Percentiles rank a stretch among this genome's conserved stretches.
phyloP scores from a whole-genome alignment of 2,113 vertebrate species.

The Siniperca chuatsi region DNA sequence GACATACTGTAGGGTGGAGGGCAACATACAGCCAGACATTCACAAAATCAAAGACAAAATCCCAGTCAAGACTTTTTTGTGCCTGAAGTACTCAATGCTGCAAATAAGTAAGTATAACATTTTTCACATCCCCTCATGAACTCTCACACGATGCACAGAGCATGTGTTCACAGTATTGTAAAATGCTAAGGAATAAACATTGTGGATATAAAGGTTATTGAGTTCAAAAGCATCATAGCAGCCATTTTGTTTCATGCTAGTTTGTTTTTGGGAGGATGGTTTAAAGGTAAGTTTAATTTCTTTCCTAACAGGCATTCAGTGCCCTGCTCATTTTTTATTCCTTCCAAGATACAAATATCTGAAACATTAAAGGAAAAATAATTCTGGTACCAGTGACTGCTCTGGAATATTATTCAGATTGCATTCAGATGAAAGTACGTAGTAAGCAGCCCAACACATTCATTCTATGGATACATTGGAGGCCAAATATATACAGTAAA shows the following conservation, averaged over 20 bases:
- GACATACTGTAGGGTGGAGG: neutral
- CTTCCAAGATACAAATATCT: neutral
- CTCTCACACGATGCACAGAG: slow-evolving; percentile 6
- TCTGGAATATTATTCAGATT: slow-evolving; percentile 32
- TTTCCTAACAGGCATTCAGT: slow-evolving; percentile 10
- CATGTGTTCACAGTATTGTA: slow-evolving; percentile 7
- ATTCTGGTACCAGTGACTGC: neutral
- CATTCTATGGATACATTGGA: slow-evolving; percentile 10
- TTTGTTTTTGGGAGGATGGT: slow-evolving; percentile 13
- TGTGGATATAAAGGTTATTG: slow-evolving; percentile 1
- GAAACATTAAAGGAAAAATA: neutral
- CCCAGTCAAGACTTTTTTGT: slow-evolving; percentile 17
- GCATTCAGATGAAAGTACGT: slow-evolving; percentile 16
- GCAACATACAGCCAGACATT: neutral
- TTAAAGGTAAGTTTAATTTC: slow-evolving; percentile 61
- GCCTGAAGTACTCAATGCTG: slow-evolving; percentile 26
- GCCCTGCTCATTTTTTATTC: neutral
- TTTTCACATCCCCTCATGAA: slow-evolving; percentile 7
- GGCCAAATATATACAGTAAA: slow-evolving; percentile 11
- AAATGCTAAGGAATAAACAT: neutral
- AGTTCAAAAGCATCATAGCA: slow-evolving; percentile 5
- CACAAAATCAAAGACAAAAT: slow-evolving; percentile 14
- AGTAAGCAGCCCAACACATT: slow-evolving; percentile 66
- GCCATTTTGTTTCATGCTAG: slow-evolving; percentile 6
- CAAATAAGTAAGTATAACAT: slow-evolving; percentile 64